Evolutionary conservation across 2,797 vertebrate species (phyloP), one percentile per base, ranked within the genome.

Genomic region (Coregonus sp.): DNA sequence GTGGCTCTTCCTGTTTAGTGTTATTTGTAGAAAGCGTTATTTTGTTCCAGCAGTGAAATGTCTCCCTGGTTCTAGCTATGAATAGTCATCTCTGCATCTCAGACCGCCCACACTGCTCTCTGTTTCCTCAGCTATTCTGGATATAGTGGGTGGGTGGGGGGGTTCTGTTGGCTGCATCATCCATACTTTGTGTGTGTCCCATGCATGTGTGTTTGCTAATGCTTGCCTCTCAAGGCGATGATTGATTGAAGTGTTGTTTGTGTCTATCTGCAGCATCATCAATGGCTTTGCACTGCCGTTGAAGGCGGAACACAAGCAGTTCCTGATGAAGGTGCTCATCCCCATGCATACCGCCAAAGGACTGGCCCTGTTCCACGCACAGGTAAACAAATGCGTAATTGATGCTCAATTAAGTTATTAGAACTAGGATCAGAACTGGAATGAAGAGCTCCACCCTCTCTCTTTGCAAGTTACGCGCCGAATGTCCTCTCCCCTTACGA

Each of bases 271-370:
- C 92, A 99, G 98, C 92, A 99, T 99, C 93, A 99, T 99, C 93
- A 99, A 99, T 81, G 98, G 98, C 81, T 99, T 99, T 90, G 98
- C 98, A 66, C 92, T 99, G 93, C 98, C 98, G 73, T 93, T 99
- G 94, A 99, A 99, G 92, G 94, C 96, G 18, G 98, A 99, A 89
- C 98, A 99, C 94, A 99, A 98, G 89, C 98, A 99, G 91, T 99
- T 99, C 92, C 95, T 99, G 85, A 96, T 98, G 96, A 99, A 98
- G 94, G 97, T 99, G 92, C 96, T 99, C 87, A 95, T 99, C 92
- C 98, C 98, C 31, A 94, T 99, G 91, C 98, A 99, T 82, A 99
- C 97, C 73, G 97, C 97, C 66, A 98, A 97, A 91, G 96, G 94
- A 80, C 89, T 99, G 91, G 95, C 96, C 73, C 94, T 98, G 84